Evolutionary conservation across 2,797 vertebrate species (phyloP).

Genomic region (Eurystomus glaucurus): DNA sequence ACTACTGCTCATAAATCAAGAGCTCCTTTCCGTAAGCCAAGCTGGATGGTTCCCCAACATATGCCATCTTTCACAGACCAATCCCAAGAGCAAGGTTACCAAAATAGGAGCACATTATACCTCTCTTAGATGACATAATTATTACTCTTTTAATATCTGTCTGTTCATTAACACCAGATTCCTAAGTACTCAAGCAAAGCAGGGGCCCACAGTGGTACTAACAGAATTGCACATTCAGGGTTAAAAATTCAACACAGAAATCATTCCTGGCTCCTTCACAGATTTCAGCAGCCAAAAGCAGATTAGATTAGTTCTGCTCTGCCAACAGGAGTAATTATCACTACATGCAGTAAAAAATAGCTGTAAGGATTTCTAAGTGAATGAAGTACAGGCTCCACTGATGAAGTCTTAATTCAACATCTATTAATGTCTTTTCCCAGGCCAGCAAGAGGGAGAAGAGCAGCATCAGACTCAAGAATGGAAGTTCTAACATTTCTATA

Average conservation of each 20-base stretch:
- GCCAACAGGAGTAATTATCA: slow-evolving; percentile 70
- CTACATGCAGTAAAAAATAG: slow-evolving; percentile 53
- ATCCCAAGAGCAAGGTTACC: neutral
- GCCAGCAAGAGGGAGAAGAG: neutral
- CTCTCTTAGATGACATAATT: neutral
- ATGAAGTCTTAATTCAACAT: slow-evolving; percentile 53
- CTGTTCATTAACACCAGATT: neutral
- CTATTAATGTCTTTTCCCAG: neutral
- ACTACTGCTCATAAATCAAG: neutral
- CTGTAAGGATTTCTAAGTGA: slow-evolving; percentile 53
- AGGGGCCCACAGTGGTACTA: neutral
- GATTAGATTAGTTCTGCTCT: slow-evolving; percentile 73
- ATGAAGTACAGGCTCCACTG: neutral
- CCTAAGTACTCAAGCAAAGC: neutral
- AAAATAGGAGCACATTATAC: accelerated
- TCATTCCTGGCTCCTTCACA: slow-evolving; percentile 36
- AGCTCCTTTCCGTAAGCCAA: neutral
- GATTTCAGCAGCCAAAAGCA: slow-evolving; percentile 51
- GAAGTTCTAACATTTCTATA: neutral
- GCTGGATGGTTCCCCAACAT: neutral
- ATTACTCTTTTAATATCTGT: neutral
- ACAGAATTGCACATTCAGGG: neutral
- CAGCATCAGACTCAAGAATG: neutral
- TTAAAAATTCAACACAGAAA: slow-evolving; percentile 46
- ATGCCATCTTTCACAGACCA: neutral